Evolutionary conservation across 2,888 invertebrate species (phyloP), one percentile per base, ranked within the genome.

Genomic region (Acronicta psi): DNA sequence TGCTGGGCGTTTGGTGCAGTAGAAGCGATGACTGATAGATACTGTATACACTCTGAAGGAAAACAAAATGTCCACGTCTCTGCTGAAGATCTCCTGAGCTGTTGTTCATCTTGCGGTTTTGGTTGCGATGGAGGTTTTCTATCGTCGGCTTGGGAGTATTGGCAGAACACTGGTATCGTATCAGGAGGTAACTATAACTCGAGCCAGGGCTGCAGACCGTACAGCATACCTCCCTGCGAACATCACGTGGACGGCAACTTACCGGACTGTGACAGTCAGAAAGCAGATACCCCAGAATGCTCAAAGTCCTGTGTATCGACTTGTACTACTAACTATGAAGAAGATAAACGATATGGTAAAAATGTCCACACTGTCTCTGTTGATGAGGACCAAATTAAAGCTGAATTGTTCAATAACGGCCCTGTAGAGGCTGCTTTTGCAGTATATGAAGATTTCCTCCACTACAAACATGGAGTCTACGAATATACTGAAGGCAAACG

Each of bases 1-100:
- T 98, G 98, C 90, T 98, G 98, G 98, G 98, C 98, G 1, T 97
- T 98, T 87, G 98, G 97, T 25, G 98, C 98, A 10, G 98, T 97
- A 0, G 98, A 97, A 88, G 97, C 98, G 3, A 98, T 98, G 97
- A 97, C 97, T 4, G 98, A 98, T 88, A 95, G 98, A 58, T 95
- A 46, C 16, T 54, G 54, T 46, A 45, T 23, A 16, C 29, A 13
- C 16, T 31, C 45, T 10, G 29, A 54, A 16, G 38, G 38, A 20
- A 31, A 38, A 20, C 17, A 13, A 29, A n/a, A 54, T 7, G 46
- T 54, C 38, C 34, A 54, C 34, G 45, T 54, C 41, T 54, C 54
- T 41, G 54, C 54, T 23, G 34, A 46, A 11, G 54, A 54, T 41
- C 23, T 54, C 11, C 0, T 46, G 20, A 41, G 20, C 8, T 54